phyloP scores from a whole-genome alignment of 2,797 vertebrate species.

The Anguilla pacifica region DNA sequence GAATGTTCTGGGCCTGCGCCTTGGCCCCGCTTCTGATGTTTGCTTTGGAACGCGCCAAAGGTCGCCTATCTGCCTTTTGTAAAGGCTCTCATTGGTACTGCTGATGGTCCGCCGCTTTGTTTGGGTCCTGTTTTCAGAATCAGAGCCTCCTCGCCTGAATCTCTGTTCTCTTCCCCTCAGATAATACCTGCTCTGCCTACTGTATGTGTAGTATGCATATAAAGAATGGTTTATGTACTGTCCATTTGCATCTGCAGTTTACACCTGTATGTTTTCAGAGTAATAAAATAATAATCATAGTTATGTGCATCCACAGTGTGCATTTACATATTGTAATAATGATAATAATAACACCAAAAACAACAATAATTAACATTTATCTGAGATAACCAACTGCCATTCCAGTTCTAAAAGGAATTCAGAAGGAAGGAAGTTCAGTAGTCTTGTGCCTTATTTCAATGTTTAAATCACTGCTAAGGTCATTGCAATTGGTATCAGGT shows the following conservation, averaged over 20 bases:
- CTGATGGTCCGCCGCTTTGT: background rate
- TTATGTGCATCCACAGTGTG: background rate
- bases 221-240: background rate
- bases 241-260: background rate
- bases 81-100: background rate
- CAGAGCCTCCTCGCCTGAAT: background rate
- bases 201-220: background rate
- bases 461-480: background rate
- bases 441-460: background rate
- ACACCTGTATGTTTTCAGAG: no score
- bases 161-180: background rate
- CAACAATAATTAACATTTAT: background rate
- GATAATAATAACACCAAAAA: background rate
- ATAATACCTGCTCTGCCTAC: background rate
- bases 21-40: background rate
- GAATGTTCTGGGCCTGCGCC: background rate
- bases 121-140: background rate
- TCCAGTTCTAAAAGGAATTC: background rate
- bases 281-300: no score
- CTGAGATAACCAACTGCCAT: background rate
- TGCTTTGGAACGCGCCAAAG: background rate
- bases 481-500: background rate
- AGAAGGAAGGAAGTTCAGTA: background rate
- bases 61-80: background rate
- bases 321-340: background rate